Percentiles rank a stretch among this genome's conserved stretches.
Evolutionary conservation across 1,140 invertebrate species (phyloP).

Genomic region (Araneus ventricosus): DNA sequence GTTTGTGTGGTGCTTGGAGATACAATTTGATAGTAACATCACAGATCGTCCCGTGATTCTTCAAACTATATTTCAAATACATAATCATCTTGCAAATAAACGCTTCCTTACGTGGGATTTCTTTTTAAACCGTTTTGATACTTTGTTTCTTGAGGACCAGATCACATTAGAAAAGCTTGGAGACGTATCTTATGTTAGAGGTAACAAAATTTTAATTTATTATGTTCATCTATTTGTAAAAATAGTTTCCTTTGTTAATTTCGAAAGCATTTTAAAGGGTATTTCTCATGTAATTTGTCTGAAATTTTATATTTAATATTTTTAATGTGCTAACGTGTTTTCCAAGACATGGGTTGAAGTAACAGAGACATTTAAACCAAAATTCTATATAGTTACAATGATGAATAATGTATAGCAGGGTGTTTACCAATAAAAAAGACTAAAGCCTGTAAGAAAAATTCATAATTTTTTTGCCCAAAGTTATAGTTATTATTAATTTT

Average conservation of each 20-base stretch:
- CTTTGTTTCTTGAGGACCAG: constrained; percentile 96
- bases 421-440: no score
- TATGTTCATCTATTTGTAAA: background rate
- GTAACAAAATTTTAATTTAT: constrained; percentile 81
- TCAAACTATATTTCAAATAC: constrained; percentile 96
- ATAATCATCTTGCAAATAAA: constrained; percentile 94
- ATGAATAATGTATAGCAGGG: no score
- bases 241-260: background rate
- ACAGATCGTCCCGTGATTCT: constrained; percentile 98
- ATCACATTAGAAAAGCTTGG: constrained; percentile 92
- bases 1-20: constrained; percentile 91
- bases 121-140: constrained; percentile 98
- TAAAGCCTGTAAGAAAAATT: no score
- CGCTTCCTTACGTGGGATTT: constrained; percentile 98
- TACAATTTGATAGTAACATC: constrained; percentile 96
- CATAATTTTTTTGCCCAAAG: no score
- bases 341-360: no score
- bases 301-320: no score
- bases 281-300: no score
- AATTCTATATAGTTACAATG: no score
- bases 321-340: no score
- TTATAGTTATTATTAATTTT: no score
- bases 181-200: constrained; percentile 88
- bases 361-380: no score
- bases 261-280: no score